phyloP scores from a whole-genome alignment of 2,888 invertebrate genomes.

The Cheilosia grossa region DNA sequence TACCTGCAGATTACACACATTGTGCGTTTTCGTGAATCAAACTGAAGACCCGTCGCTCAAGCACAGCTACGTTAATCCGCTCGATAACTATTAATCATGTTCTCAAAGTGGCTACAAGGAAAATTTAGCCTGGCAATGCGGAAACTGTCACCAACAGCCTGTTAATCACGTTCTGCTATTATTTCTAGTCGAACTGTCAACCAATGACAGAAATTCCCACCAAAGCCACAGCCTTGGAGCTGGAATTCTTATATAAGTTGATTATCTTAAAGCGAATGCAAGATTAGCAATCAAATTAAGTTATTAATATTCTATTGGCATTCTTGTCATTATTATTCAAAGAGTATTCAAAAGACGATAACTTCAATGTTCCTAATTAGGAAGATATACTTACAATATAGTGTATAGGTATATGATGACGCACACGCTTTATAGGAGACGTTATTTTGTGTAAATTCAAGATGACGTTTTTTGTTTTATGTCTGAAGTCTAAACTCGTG shows the following conservation, averaged over 20 bases:
- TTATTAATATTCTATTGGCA: slow-evolving; percentile 50
- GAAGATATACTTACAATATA: background rate
- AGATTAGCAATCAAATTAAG: slow-evolving; percentile 21
- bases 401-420: slow-evolving; percentile 11
- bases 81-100: too few relatives aligned
- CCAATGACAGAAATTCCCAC: background rate
- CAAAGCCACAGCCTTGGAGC: slow-evolving; percentile 7
- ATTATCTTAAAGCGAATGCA: background rate
- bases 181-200: too few relatives aligned
- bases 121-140: too few relatives aligned
- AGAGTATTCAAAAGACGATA: background rate
- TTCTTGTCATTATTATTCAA: slow-evolving; percentile 39
- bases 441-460: too few relatives aligned
- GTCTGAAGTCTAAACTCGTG: too few relatives aligned
- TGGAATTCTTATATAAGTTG: background rate
- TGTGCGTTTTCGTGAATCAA: too few relatives aligned
- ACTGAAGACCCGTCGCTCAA: too few relatives aligned
- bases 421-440: background rate
- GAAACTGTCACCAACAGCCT: too few relatives aligned
- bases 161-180: too few relatives aligned
- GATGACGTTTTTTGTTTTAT: background rate
- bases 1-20: too few relatives aligned
- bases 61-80: too few relatives aligned
- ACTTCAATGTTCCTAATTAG: slow-evolving; percentile 41
- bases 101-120: too few relatives aligned